phyloP scores from a whole-genome alignment of 2,888 invertebrate genomes.

The Teleogryllus oceanicus region DNA sequence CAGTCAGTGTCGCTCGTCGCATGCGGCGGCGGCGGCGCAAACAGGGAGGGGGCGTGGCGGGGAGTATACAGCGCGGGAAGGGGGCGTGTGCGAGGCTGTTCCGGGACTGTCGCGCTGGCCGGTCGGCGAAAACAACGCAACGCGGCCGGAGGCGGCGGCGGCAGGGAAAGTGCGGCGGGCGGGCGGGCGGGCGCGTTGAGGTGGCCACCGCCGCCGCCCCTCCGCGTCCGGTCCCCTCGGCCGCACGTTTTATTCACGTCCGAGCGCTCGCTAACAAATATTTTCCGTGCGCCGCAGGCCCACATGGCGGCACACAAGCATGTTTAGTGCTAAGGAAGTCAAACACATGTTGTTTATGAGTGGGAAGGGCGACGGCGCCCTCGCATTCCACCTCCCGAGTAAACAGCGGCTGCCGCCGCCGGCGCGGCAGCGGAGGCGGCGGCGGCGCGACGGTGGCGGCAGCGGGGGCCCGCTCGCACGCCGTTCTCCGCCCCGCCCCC shows the following conservation, averaged over 20 bases:
- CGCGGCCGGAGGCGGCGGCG: neutral
- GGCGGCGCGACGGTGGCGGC: neutral
- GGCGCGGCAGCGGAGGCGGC: neutral
- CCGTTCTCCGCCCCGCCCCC: no score
- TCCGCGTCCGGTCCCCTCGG: neutral
- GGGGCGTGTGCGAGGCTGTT: neutral
- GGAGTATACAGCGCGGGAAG: neutral
- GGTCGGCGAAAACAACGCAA: no score
- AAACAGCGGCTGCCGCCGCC: neutral
- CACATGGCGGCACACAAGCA: slow-evolving; percentile 18
- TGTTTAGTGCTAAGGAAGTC: slow-evolving; percentile 18
- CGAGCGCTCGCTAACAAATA: slow-evolving; percentile 18
- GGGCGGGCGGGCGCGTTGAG: neutral
- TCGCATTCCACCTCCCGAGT: slow-evolving; percentile 3
- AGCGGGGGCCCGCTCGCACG: neutral
- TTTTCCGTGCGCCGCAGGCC: neutral
- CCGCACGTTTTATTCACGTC: neutral
- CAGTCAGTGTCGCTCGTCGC: neutral
- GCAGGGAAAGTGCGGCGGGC: neutral
- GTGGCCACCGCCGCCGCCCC: neutral
- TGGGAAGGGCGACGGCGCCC: neutral
- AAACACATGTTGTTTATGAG: slow-evolving; percentile 11
- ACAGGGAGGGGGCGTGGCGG: neutral
- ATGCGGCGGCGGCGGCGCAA: neutral
- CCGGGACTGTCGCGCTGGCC: no score